These are phyloP conservation scores for Tortrix viridana DNA, from an alignment of 2,888 invertebrate species.

Conservation along the genomic window DNA sequence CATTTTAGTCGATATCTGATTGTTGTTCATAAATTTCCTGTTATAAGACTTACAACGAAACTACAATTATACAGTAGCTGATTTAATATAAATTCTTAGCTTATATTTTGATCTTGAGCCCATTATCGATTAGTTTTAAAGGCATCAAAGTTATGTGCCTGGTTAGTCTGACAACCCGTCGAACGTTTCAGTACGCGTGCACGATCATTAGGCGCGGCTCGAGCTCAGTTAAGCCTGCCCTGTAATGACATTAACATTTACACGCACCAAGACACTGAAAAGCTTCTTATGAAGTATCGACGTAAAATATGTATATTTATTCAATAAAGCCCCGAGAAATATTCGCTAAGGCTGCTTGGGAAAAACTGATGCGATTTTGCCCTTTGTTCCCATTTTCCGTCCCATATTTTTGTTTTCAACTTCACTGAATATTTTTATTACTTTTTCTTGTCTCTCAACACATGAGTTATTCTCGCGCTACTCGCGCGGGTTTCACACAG, in stretches of 20 bases:
- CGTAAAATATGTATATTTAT: constrained; percentile 76
- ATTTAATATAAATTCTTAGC: no score
- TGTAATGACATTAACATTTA: constrained; percentile 45
- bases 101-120: no score
- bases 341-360: constrained; percentile 66
- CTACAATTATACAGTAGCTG: no score
- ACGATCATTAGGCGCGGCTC: constrained; percentile 24
- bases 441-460: constrained; percentile 71
- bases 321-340: constrained; percentile 75
- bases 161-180: neutral
- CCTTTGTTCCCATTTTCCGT: constrained; percentile 71
- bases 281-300: constrained; percentile 63
- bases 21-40: neutral
- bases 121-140: no score
- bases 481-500: constrained; percentile 50
- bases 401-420: constrained; percentile 77
- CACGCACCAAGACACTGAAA: constrained; percentile 51
- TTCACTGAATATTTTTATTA: constrained; percentile 75
- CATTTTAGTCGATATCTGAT: constrained; percentile 29
- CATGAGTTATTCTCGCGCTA: constrained; percentile 63
- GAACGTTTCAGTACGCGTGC: constrained; percentile 6
- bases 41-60: neutral
- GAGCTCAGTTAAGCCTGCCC: constrained; percentile 33
- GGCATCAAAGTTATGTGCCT: neutral
- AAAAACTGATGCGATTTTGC: constrained; percentile 72